Base-by-base conservation (phyloP, 2,113 vertebrate genomes). In the Mastomys natalensis region DNA sequence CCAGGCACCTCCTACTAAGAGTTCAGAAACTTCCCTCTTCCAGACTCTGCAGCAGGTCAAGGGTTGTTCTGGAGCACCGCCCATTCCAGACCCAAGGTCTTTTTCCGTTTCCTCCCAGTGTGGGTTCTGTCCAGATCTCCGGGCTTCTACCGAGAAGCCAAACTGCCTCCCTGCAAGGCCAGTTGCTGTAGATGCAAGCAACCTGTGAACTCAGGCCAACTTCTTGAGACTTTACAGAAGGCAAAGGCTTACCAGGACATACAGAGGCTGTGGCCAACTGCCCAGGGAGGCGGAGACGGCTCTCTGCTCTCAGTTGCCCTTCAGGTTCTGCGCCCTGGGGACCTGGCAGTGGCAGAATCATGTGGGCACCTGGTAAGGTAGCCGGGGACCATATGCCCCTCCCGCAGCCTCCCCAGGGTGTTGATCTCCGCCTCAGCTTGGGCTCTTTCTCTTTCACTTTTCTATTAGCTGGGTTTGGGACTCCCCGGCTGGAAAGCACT, bases 371-470 rank as follows among this genome's bases (percentile, higher is more conserved):
- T 58, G 40, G 6, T 40, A 51, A 0, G 4, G 43, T 74, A 88
- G 70, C 81, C 40, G 43, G 6, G 55, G 34, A n/a, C 2, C 70
- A 31, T 0, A 31, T 11, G 29, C 87, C 87, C 96, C 86, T 82
- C 87, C 97, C 90, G 85, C 91, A 15, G 45, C 21, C 70, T 10
- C 55, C 51, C 45, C 1, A 12, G 31, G 5, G 73, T 96, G 97
- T 96, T 96, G 89, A 60, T 95, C 94, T 88, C 74, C 3, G 60
- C 17, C 80, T 48, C 2, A 0, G 45, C 31, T 72, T 72, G 10
- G 5, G 31, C 21, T 45, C 40, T 87, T 97, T 94, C 96, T 89
- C 86, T 98, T 98, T 98, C 97, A 88, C 96, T 98, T 98, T 98
- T 91, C 95, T 77, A 93, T 97, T 93, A 22, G 34, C 66, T 40